Conservation (phyloP, 2,888 invertebrate species). For the Parnassius glacialis region DNA sequence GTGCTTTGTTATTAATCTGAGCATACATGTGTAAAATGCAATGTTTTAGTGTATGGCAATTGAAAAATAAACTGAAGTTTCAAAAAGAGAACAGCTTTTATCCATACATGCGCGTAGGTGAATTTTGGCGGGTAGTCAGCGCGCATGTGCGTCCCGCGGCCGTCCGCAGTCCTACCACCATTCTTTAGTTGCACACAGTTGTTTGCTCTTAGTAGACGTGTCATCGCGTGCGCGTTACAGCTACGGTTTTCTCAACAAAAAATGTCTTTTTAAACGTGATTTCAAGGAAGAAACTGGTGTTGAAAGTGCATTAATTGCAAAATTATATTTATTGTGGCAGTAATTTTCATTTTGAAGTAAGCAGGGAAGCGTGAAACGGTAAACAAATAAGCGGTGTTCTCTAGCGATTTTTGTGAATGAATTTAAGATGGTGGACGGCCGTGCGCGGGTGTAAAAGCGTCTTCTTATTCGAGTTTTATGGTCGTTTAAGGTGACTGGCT, state of each 20-base stretch:
- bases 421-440: constrained; percentile 76
- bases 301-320: constrained; percentile 32
- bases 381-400: constrained; percentile 67
- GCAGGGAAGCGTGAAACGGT: constrained; percentile 62
- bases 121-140: constrained; percentile 73
- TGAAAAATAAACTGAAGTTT: constrained; percentile 59
- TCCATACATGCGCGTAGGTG: constrained; percentile 77
- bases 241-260: constrained; percentile 60
- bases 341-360: constrained; percentile 38
- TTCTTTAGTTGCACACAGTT: constrained; percentile 74
- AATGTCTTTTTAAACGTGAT: constrained; percentile 45
- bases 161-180: constrained; percentile 77
- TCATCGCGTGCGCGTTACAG: constrained; percentile 41
- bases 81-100: constrained; percentile 51
- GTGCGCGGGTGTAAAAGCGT: constrained; percentile 56
- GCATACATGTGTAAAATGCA: neutral
- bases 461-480: constrained; percentile 48
- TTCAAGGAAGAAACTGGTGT: constrained; percentile 42
- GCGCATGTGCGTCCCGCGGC: constrained; percentile 66
- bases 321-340: constrained; percentile 33
- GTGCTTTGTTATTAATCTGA: neutral
- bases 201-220: constrained; percentile 45
- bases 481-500: constrained; percentile 38
- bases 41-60: neutral
- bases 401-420: constrained; percentile 79